Percentiles rank a stretch among this genome's conserved stretches.
Evolutionary conservation across 2,113 vertebrate species (phyloP).

Genomic region (Isurus oxyrinchus): DNA sequence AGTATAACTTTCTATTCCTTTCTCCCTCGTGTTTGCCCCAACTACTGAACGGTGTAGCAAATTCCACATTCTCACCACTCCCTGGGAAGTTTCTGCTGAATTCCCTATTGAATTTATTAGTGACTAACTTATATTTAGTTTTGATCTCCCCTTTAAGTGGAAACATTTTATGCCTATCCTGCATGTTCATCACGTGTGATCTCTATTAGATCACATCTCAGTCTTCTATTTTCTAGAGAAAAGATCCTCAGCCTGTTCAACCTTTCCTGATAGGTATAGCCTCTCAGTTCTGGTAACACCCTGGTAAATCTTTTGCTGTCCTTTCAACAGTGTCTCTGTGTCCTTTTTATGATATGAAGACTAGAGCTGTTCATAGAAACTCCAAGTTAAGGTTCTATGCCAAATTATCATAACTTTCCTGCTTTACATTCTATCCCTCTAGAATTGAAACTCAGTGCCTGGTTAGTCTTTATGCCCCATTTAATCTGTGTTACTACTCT

Average conservation of each 20-base stretch:
- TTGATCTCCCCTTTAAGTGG: no score
- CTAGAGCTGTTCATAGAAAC: background rate
- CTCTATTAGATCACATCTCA: background rate
- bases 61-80: background rate
- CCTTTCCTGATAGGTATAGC: background rate
- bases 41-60: background rate
- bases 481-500: background rate
- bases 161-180: no score
- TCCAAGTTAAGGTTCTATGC: background rate
- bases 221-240: background rate
- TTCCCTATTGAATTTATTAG: background rate
- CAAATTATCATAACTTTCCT: background rate
- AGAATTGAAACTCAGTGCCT: background rate
- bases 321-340: background rate
- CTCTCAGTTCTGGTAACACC: background rate
- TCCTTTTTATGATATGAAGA: background rate
- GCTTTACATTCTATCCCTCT: background rate
- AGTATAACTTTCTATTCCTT: background rate
- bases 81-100: background rate
- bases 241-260: background rate
- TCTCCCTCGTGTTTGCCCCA: background rate
- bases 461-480: background rate
- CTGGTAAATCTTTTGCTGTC: background rate
- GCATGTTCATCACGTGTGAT: background rate
- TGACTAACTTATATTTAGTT: background rate